A percentile compares a stretch with the other conserved stretches of the same genome.
These are phyloP conservation scores for Microctenopoma lineatum DNA, from an alignment of 2,797 vertebrate genomes.

Conservation along the genomic window DNA sequence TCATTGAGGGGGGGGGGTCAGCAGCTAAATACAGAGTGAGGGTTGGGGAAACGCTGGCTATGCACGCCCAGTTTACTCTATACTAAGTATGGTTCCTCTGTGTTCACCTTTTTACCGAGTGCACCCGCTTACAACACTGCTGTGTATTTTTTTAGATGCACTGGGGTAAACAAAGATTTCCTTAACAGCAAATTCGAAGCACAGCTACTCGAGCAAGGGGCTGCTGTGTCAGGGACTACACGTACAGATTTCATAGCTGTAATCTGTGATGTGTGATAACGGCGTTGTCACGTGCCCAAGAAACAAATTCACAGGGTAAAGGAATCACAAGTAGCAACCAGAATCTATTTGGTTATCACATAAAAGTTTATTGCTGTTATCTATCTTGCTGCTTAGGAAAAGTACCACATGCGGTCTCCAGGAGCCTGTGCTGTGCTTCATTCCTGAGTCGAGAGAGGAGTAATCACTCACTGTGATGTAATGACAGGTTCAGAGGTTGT, in stretches of 20 bases:
- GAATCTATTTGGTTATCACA: neutral
- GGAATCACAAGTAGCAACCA: neutral
- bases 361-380: conserved; percentile 4
- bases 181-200: conserved; percentile 46
- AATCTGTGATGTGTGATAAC: conserved; percentile 44
- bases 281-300: conserved; percentile 9
- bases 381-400: conserved; percentile 60
- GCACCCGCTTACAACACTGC: conserved; percentile 17
- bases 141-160: conserved; percentile 26
- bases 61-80: conserved; percentile 67
- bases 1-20: conserved; percentile 40
- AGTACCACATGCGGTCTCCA: conserved; percentile 41
- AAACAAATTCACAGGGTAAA: conserved; percentile 13
- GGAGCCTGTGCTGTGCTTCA: conserved; percentile 46
- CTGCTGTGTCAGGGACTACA: conserved; percentile 35
- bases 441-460: conserved; percentile 61
- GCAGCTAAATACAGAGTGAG: conserved; percentile 74
- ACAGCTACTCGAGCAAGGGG: conserved; percentile 48
- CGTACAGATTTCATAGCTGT: conserved; percentile 55
- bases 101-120: conserved; percentile 36
- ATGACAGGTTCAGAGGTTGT: conserved; percentile 61
- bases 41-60: conserved; percentile 65
- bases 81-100: conserved; percentile 57
- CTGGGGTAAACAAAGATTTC: neutral
- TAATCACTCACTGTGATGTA: conserved; percentile 67